Evolutionary conservation across 2,113 vertebrate genomes (phyloP), one percentile per base, ranked within the genome.

Genomic region (Amazona vittata): DNA sequence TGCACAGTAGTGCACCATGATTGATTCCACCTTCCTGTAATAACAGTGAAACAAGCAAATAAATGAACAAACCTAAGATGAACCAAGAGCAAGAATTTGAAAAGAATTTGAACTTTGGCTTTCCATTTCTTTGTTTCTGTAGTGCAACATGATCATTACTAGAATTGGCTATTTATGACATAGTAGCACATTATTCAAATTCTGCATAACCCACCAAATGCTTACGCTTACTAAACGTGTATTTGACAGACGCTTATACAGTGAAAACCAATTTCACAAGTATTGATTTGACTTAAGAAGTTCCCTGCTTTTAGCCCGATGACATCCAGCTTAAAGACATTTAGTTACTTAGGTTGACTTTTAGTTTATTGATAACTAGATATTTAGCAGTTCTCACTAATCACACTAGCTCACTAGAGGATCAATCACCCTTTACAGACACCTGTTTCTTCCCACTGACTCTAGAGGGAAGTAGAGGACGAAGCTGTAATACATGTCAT

Each of bases 391-490:
- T 6, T 89, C 43, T 52, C 76, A 60, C 0, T 0, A 37, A 29
- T 64, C 64, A 11, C 44, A 6, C 2, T 3, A 43, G 2, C 1
- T 57, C 55, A 1, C 43, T 5, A 46, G 19, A 88, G 74, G 29
- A 78, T 82, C 31, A 41, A 18, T 31, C 91, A 70, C 33, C 68
- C 78, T 87, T 71, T 25, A 69, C 35, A 81, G 41, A 55, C 29
- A 55, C 15, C 11, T 29, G 64, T 73, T 89, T 73, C 91, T 35
- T 35, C 83, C 67, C 96, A 88, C 62, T 68, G 65, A 60, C 96
- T 95, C 94, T 86, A 94, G 96, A 89, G 89, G 95, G 94, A 95
- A 92, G 91, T 62, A 95, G 68, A 96, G 80, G 35, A 92, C 76
- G 3, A 89, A 86, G 44, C 44, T 83, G 37, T 2, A 89, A 35